Evolutionary conservation across 2,113 vertebrate species (phyloP).

Genomic region (Chunga burmeisteri): DNA sequence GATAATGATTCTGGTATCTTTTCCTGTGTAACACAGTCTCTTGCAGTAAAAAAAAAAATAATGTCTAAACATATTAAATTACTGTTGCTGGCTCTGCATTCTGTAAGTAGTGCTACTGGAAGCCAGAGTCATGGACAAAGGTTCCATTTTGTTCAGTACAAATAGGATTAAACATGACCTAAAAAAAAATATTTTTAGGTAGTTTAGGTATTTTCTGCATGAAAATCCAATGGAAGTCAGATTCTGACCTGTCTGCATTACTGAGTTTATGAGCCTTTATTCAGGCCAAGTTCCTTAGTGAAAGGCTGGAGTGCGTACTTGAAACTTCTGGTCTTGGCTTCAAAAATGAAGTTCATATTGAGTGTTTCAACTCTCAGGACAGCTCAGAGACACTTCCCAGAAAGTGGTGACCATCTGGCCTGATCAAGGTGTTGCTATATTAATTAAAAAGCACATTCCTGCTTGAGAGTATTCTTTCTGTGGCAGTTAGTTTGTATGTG

Average conservation of each 20-base stretch:
- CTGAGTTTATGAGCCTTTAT: not conserved
- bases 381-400: not conserved
- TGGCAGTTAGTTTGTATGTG: not conserved
- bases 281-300: not conserved
- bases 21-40: not conserved
- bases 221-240: not conserved
- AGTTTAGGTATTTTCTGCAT: not conserved
- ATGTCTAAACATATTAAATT: fast-evolving
- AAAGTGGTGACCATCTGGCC: not conserved
- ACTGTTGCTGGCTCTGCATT: not conserved
- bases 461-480: fast-evolving
- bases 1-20: not conserved
- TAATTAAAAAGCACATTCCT: not conserved
- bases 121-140: not conserved
- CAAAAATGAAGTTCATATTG: fast-evolving
- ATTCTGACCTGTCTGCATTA: not conserved
- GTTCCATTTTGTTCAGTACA: not conserved
- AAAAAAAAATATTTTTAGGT: not conserved
- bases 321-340: not conserved
- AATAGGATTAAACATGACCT: not conserved
- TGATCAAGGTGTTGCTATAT: not conserved
- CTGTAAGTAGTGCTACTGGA: not conserved
- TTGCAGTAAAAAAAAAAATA: not conserved
- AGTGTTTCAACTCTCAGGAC: not conserved
- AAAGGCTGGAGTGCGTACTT: not conserved